phyloP scores from a whole-genome alignment of 2,797 vertebrate species.

The Phoeniculus purpureus region DNA sequence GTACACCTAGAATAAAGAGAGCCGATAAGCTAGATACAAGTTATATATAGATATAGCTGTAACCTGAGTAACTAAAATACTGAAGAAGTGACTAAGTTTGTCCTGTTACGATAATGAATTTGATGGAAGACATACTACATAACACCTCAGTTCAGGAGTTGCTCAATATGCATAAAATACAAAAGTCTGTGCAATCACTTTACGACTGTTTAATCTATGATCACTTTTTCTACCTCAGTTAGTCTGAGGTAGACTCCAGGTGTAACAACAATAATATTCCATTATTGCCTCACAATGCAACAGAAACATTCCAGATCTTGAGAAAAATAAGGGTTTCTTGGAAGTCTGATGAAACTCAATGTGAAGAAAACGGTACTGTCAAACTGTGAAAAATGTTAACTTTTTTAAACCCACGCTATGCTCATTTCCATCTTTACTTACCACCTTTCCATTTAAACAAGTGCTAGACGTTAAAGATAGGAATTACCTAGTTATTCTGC shows the following conservation, averaged over 20 bases:
- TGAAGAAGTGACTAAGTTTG: neutral
- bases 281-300: neutral
- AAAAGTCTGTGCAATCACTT: neutral
- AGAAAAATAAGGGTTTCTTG: neutral
- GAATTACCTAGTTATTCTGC: neutral
- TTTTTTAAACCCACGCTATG: neutral
- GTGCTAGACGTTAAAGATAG: neutral
- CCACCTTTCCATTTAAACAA: neutral
- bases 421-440: neutral
- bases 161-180: neutral
- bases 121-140: neutral
- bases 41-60: neutral
- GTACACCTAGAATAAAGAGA: conserved; percentile 84
- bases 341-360: neutral
- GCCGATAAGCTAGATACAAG: neutral
- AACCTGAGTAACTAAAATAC: neutral
- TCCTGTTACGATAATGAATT: neutral
- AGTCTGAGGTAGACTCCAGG: neutral
- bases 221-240: neutral
- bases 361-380: neutral
- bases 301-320: neutral
- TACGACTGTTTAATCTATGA: neutral
- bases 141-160: neutral
- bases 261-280: neutral
- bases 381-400: neutral